Percentiles rank a stretch among this genome's conserved stretches.
phyloP scores from a whole-genome alignment of 2,113 vertebrate species.

The Columba janthina region DNA sequence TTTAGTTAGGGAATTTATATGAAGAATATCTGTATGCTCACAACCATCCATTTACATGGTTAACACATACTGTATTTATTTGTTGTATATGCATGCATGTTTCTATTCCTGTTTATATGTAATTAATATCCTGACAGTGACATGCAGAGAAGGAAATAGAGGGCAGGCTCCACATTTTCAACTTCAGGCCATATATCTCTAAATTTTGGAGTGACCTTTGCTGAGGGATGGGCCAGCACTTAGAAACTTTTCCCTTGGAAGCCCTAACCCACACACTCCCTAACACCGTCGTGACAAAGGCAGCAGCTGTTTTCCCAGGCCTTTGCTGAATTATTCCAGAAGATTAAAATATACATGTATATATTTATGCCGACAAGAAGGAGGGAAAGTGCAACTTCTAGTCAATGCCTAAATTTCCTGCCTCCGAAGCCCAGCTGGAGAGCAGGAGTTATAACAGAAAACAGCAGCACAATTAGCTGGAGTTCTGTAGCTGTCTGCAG shows the following conservation, averaged over 20 bases:
- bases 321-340: constrained; percentile 63
- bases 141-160: background rate
- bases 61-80: background rate
- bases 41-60: background rate
- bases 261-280: background rate
- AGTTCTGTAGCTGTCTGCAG: constrained; percentile 83
- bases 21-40: background rate
- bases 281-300: constrained; percentile 6
- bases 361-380: constrained; percentile 75
- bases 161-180: background rate
- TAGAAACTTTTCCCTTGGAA: constrained; percentile 6
- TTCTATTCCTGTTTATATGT: background rate
- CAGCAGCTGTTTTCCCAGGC: constrained; percentile 61
- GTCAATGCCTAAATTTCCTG: constrained; percentile 78
- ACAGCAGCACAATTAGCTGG: constrained; percentile 84
- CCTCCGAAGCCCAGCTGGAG: constrained; percentile 81
- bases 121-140: background rate
- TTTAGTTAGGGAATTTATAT: background rate
- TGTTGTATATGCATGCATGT: background rate
- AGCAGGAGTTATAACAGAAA: constrained; percentile 83
- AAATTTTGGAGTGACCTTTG: background rate
- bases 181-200: background rate
- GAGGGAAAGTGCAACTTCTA: constrained; percentile 76
- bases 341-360: constrained; percentile 75
- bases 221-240: background rate